Evolutionary conservation across 2,888 invertebrate species (phyloP).

Genomic region (Lithosia quadra): DNA sequence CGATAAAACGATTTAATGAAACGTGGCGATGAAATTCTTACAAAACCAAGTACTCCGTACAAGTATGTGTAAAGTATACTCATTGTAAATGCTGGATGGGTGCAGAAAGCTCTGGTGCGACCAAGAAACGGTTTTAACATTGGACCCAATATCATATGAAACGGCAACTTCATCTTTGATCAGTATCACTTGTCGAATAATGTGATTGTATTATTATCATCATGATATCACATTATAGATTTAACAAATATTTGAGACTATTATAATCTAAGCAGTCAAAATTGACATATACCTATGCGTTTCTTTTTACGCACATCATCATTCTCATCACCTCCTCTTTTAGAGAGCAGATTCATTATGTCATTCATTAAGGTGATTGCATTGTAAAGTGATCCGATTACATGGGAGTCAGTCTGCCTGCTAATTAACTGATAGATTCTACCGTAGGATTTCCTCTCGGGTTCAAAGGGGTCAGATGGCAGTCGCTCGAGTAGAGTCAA

Average conservation of each 20-base stretch:
- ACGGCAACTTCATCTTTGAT: constrained; percentile 73
- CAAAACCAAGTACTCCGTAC: constrained; percentile 70
- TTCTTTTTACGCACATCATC: background rate
- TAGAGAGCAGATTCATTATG: too few relatives aligned
- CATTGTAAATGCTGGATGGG: constrained; percentile 63
- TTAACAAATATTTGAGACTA: background rate
- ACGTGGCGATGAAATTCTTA: constrained; percentile 50
- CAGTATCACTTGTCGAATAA: background rate
- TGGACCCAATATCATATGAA: constrained; percentile 64
- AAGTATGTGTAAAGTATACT: constrained; percentile 68
- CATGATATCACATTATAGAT: background rate
- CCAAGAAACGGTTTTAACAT: constrained; percentile 67
- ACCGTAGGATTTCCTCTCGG: too few relatives aligned
- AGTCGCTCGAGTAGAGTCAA: too few relatives aligned
- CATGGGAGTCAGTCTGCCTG: too few relatives aligned
- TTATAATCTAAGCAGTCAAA: too few relatives aligned
- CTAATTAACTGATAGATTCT: too few relatives aligned
- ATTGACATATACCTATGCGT: background rate
- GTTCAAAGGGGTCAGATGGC: too few relatives aligned
- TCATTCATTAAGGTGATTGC: too few relatives aligned
- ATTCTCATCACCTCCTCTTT: too few relatives aligned
- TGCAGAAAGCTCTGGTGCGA: constrained; percentile 64
- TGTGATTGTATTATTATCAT: background rate
- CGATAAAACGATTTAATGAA: background rate
- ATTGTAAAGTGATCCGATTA: too few relatives aligned